Conservation (phyloP, 1,140 invertebrate genomes). For the Delia radicum region DNA sequence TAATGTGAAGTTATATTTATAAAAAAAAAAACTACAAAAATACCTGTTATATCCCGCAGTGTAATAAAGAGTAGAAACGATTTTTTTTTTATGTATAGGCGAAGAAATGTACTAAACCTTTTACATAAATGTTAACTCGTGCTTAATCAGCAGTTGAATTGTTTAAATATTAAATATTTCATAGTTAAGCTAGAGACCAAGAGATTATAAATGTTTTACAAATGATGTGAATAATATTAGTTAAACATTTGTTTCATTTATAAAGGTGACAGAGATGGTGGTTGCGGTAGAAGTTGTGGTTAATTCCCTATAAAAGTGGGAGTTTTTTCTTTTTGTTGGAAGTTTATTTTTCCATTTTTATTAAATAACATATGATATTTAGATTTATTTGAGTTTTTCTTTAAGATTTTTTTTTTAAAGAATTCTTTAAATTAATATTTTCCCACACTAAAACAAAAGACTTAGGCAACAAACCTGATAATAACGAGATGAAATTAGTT, state of each 20-base stretch:
- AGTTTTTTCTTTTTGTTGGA: not conserved
- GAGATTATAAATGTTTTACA: not conserved
- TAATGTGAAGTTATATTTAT: not conserved
- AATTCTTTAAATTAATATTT: no score
- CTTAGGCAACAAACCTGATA: conserved; percentile 27
- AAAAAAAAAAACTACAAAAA: not conserved
- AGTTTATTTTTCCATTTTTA: not conserved
- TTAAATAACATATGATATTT: not conserved
- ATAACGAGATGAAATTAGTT: no score
- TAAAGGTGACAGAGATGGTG: no score
- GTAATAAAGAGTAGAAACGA: conserved; percentile 1
- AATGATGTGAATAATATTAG: not conserved
- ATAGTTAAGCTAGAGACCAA: not conserved
- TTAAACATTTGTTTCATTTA: not conserved
- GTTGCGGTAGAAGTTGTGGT: not conserved
- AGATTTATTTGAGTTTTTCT: not conserved
- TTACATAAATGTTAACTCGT: conserved; percentile 7
- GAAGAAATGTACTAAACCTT: not conserved
- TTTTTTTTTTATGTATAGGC: no score
- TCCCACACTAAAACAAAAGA: conserved; percentile 26
- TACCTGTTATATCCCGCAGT: conserved; percentile 3
- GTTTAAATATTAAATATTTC: conserved; percentile 1
- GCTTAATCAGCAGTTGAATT: conserved; percentile 15
- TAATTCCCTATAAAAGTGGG: not conserved
- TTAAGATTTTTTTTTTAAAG: no score